phyloP scores from a whole-genome alignment of 1,140 invertebrate genomes.

The Lepidotrigona ventralis region DNA sequence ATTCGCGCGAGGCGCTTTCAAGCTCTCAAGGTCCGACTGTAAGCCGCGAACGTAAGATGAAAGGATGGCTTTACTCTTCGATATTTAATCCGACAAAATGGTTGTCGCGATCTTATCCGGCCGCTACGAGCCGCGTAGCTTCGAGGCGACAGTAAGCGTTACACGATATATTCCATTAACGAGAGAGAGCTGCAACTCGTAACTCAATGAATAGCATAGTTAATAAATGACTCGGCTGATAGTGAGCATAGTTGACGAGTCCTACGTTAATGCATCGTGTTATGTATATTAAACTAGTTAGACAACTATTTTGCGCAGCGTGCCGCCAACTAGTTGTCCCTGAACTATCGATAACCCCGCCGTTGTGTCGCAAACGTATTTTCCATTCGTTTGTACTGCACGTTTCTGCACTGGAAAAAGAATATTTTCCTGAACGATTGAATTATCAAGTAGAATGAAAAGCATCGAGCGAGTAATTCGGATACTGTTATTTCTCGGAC shows the following conservation, averaged over 20 bases:
- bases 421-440: too few relatives aligned
- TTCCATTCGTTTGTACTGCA: too few relatives aligned
- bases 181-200: conserved; percentile 25
- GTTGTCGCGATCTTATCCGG: background rate
- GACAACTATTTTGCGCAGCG: conserved; percentile 28
- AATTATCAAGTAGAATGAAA: too few relatives aligned
- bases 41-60: background rate
- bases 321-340: conserved; percentile 16
- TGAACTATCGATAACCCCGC: conserved; percentile 33
- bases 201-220: conserved; percentile 40
- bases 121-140: background rate
- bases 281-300: conserved; percentile 40
- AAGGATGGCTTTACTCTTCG: background rate
- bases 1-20: background rate
- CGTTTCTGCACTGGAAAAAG: too few relatives aligned
- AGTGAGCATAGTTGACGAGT: conserved; percentile 41
- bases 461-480: too few relatives aligned
- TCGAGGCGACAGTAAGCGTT: conserved; percentile 17
- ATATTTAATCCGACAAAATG: conserved; percentile 26
- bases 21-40: background rate
- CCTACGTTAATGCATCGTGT: conserved; percentile 28
- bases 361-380: too few relatives aligned
- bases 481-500: too few relatives aligned
- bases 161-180: conserved; percentile 31
- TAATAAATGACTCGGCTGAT: conserved; percentile 32